These are phyloP conservation scores for Thryonomys swinderianus DNA, from an alignment of 2,113 vertebrate genomes.

Conservation along the genomic window DNA sequence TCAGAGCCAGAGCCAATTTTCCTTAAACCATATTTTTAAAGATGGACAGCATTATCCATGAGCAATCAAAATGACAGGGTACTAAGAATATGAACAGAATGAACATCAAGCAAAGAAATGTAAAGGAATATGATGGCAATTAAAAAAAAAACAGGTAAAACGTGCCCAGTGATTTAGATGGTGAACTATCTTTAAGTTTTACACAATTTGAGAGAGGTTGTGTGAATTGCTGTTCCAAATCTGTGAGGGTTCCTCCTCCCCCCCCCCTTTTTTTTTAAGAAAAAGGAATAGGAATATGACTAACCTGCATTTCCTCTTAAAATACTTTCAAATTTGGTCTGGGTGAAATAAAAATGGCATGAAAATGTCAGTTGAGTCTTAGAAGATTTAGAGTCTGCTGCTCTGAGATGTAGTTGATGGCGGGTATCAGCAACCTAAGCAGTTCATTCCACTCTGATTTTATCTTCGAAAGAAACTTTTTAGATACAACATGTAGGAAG, in stretches of 20 bases:
- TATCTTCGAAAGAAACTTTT: conserved; percentile 60
- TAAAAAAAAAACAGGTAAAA: conserved; percentile 67
- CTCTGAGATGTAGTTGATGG: conserved; percentile 68
- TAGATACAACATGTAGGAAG: conserved; percentile 56
- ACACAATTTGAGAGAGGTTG: conserved; percentile 31
- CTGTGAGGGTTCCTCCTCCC: neutral
- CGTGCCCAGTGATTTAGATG: conserved; percentile 72
- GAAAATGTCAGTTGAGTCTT: conserved; percentile 71
- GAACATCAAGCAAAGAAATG: conserved; percentile 66
- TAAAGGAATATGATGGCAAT: conserved; percentile 61
- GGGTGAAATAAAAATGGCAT: conserved; percentile 60
- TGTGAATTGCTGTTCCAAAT: conserved; percentile 62
- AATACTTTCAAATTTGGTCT: conserved; percentile 70
- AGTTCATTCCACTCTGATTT: conserved; percentile 75
- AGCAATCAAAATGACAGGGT: conserved; percentile 74
- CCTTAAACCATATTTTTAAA: conserved; percentile 75
- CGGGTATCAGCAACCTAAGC: conserved; percentile 66
- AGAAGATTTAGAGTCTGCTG: conserved; percentile 71
- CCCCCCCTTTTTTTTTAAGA: neutral
- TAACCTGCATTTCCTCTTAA: conserved; percentile 62
- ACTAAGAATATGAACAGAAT: conserved; percentile 70
- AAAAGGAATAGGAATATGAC: conserved; percentile 42
- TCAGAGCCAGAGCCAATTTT: conserved; percentile 75
- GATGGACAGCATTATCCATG: conserved; percentile 57
- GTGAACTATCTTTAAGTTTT: conserved; percentile 64